Evolutionary conservation across 1,140 invertebrate genomes (phyloP).

Genomic region (Protaetia brevitarsis): DNA sequence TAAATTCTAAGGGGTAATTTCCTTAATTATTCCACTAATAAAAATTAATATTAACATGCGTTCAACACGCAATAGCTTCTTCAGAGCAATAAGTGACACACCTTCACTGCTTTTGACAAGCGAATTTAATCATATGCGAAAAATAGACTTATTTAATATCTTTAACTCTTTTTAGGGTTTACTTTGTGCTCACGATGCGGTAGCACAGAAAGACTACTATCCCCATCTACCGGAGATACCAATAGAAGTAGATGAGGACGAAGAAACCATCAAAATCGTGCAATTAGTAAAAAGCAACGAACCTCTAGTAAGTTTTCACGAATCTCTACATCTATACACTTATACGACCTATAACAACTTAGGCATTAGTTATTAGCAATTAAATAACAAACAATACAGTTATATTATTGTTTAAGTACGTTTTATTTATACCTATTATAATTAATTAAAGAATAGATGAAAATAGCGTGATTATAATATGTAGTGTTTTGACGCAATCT

Average conservation of each 20-base stretch:
- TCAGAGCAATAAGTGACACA: too few relatives aligned
- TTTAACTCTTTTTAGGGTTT: conserved; percentile 76
- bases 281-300: conserved; percentile 96
- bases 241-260: conserved; percentile 87
- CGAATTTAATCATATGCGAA: too few relatives aligned
- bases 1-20: too few relatives aligned
- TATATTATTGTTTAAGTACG: too few relatives aligned
- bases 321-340: conserved; percentile 9
- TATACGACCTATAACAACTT: too few relatives aligned
- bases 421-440: background rate
- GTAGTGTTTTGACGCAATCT: conserved; percentile 27
- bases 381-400: too few relatives aligned
- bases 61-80: too few relatives aligned
- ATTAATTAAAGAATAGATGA: background rate
- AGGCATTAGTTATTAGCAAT: too few relatives aligned
- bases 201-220: conserved; percentile 93
- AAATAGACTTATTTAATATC: too few relatives aligned
- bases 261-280: conserved; percentile 95
- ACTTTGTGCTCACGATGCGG: conserved; percentile 87
- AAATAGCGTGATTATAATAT: background rate
- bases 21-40: too few relatives aligned
- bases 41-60: too few relatives aligned
- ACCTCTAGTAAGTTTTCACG: conserved; percentile 77
- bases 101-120: too few relatives aligned
- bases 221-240: conserved; percentile 87